Evolutionary conservation across 2,888 invertebrate genomes (phyloP), one percentile per base, ranked within the genome.

Genomic region (Hipparchia sbordonii): DNA sequence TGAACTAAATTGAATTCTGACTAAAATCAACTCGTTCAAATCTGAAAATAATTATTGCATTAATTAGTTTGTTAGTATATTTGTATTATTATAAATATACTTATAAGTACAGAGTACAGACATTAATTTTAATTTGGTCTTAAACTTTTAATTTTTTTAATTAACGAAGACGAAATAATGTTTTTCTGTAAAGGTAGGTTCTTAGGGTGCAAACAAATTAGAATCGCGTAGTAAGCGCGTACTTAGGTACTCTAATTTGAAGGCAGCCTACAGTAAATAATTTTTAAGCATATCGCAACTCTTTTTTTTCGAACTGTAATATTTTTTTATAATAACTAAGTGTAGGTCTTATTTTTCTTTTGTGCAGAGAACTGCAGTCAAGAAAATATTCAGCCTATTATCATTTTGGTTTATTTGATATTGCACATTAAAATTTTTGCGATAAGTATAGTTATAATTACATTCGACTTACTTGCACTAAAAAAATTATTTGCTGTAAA

Each of bases 101-200:
- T n/a, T n/a, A 23, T 39, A 39, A 23, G 23, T 39, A 39, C 39
- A 54, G 6, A 23, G 23, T 39, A 39, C 39, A 54, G 6, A 2
- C 2, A 54, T 54, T n/a, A 6, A n/a, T n/a, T 54, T 54, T 54
- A 6, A n/a, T n/a, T n/a, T 23, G 23, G n/a, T 5, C n/a, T 54
- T 7, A 56, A 13, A 56, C 7, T 13, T 13, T 13, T 2, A 13
- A 48, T 13, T 13, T 62, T 46, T n/a, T 60, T 39, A 7, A 23
- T 10, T 23, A 23, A 23, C 23, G 23, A 1, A 23, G 23, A 33
- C 7, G n/a, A 48, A 23, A 48, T 62, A 62, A 62, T 62, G 48
- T 62, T 62, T 13, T 62, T 62, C 62, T 62, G 62, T 62, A 62
- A 62, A 46, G 62, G 62, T 62, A 46, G 62, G 62, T 62, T 2